Conservation (phyloP, 2,113 vertebrate genomes). For the human (Homo sapiens) region DNA sequence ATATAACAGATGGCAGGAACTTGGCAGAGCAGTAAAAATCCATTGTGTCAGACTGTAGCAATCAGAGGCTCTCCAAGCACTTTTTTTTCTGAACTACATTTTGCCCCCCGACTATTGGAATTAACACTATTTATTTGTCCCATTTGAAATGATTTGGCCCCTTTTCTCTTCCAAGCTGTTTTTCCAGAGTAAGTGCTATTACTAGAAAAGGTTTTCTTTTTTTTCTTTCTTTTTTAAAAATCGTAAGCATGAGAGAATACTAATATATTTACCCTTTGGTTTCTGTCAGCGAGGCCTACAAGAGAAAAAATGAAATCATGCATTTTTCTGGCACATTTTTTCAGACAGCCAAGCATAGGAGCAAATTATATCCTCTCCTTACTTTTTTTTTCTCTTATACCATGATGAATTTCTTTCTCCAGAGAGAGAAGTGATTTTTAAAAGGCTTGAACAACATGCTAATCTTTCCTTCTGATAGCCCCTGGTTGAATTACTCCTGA, state of each 20-base stretch:
- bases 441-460: conserved; percentile 68
- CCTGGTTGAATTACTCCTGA: conserved; percentile 53
- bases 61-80: not conserved
- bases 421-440: conserved; percentile 62
- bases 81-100: not conserved
- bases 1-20: not conserved
- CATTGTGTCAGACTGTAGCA: not conserved
- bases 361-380: conserved; percentile 72
- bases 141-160: not conserved
- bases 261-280: conserved; percentile 59
- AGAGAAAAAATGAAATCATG: conserved; percentile 72
- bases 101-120: not conserved
- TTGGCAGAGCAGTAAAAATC: not conserved
- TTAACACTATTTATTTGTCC: not conserved
- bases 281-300: conserved; percentile 62
- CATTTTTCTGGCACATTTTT: conserved; percentile 75
- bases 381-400: not conserved
- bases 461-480: conserved; percentile 45
- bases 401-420: conserved; percentile 52
- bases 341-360: conserved; percentile 27
- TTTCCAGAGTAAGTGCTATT: not conserved
- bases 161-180: not conserved
- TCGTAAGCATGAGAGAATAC: not conserved
- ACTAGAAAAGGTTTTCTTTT: not conserved
- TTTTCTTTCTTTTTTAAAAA: not conserved